Evolutionary conservation across 2,113 vertebrate genomes (phyloP), one percentile per base, ranked within the genome.

Genomic region (Microtus oregoni): DNA sequence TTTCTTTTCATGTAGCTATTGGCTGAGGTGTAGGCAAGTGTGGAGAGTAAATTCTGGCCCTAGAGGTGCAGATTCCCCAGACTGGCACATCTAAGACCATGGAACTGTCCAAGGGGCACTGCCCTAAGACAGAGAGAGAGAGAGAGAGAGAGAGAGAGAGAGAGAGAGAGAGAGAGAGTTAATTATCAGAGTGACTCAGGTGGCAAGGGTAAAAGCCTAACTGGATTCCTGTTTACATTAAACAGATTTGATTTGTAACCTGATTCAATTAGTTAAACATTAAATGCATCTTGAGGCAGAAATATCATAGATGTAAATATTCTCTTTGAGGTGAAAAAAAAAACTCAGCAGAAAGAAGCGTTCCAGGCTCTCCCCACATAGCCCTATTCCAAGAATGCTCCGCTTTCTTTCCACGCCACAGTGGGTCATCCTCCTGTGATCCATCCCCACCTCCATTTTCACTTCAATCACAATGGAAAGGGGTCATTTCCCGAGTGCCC

Each of bases 211-310:
- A 73, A 92, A 94, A 30, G 12, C n/a, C 79, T 96, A 94, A 96
- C 92, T 90, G 85, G 85, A 47, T 95, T 94, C 96, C 85, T 92
- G 76, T 97, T 97, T 95, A 97, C 88, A 78, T 94, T 93, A 97
- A 97, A 96, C 73, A 94, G 79, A 90, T 95, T 91, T 97, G 96
- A 97, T 97, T 90, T 96, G 90, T 96, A 96, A 97, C 96, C 92
- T 93, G 92, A 94, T 81, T 97, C 96, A 97, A 95, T 97, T 97
- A 98, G 85, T 58, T 68, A 75, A 93, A 95, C 96, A 94, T 96
- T 92, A 94, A 96, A 88, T 68, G 73, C 76, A 94, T 70, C 96
- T 94, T 78, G 76, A 94, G 81, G 70, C 47, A 94, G 72, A 96
- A 93, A 94, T 95, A 89, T 47, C 79, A 38, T 44, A 73, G 68